Evolutionary conservation across 2,797 vertebrate species (phyloP).

Genomic region (Scomberomorus guttatus): DNA sequence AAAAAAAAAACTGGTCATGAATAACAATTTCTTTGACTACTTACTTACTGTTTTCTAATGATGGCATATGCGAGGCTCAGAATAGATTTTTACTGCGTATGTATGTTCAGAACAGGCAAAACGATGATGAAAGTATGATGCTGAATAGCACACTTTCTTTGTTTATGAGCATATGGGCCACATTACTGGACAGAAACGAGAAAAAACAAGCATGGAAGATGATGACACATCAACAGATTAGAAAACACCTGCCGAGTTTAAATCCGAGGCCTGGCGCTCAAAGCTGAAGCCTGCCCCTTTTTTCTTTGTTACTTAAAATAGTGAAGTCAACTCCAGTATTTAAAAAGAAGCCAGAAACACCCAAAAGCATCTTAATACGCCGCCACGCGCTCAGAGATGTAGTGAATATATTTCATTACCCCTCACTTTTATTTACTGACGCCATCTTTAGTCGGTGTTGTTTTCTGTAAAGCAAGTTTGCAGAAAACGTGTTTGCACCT

Average conservation of each 20-base stretch:
- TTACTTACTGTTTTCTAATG: neutral
- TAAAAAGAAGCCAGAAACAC: neutral
- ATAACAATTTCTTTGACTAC: neutral
- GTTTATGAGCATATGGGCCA: slow-evolving; percentile 21
- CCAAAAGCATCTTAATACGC: neutral
- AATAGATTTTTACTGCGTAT: neutral
- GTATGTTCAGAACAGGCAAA: neutral
- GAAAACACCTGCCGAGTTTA: slow-evolving; percentile 39
- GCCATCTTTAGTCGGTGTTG: slow-evolving; percentile 2
- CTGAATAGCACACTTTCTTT: neutral
- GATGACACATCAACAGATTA: slow-evolving; percentile 38
- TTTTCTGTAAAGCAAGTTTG: neutral
- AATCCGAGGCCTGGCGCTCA: slow-evolving; percentile 4
- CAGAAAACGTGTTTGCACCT: slow-evolving; percentile 13
- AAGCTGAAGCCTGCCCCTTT: slow-evolving; percentile 6
- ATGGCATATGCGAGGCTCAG: neutral
- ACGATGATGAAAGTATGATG: neutral
- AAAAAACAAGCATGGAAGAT: slow-evolving; percentile 26
- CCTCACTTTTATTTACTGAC: neutral
- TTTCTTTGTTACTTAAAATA: slow-evolving; percentile 19
- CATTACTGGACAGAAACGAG: slow-evolving; percentile 29
- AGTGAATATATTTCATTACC: neutral
- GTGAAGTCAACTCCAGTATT: neutral
- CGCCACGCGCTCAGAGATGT: no score
- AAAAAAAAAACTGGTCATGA: neutral